A percentile compares a stretch with the other conserved stretches of the same genome.
Conservation (phyloP, 2,888 invertebrate species). For the Dryomyza anilis region DNA sequence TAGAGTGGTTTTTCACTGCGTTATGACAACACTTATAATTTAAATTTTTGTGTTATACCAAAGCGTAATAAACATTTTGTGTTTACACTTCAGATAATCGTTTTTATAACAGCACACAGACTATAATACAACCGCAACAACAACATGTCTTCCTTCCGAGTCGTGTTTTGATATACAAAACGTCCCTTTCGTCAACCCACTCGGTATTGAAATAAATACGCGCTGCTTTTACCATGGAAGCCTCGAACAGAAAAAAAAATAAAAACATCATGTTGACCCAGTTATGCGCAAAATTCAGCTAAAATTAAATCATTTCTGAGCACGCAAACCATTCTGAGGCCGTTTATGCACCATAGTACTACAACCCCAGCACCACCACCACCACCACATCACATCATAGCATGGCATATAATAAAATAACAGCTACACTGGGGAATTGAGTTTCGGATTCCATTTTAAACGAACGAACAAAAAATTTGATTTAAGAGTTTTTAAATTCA, state of each 20-base stretch:
- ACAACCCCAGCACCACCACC: neutral
- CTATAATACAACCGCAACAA: no score
- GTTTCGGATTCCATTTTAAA: no score
- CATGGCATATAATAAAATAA: no score
- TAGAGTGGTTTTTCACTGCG: neutral
- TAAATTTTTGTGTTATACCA: neutral
- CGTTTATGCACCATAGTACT: neutral
- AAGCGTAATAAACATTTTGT: constrained; percentile 17
- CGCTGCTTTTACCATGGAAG: constrained; percentile 1
- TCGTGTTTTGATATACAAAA: neutral
- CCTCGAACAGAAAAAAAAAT: no score
- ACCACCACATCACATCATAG: no score
- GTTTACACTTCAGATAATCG: constrained; percentile 19
- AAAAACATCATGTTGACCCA: constrained; percentile 15
- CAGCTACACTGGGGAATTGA: no score
- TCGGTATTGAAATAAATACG: neutral
- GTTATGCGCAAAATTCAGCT: constrained; percentile 6
- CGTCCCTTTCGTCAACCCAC: neutral
- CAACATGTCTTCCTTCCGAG: neutral
- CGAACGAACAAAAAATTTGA: no score
- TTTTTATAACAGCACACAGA: no score
- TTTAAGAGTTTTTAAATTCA: no score
- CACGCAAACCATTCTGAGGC: constrained; percentile 9
- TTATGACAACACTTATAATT: neutral
- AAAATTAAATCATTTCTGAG: constrained; percentile 16